phyloP scores from a whole-genome alignment of 2,113 vertebrate genomes.

The Malurus alboscapulatus region DNA sequence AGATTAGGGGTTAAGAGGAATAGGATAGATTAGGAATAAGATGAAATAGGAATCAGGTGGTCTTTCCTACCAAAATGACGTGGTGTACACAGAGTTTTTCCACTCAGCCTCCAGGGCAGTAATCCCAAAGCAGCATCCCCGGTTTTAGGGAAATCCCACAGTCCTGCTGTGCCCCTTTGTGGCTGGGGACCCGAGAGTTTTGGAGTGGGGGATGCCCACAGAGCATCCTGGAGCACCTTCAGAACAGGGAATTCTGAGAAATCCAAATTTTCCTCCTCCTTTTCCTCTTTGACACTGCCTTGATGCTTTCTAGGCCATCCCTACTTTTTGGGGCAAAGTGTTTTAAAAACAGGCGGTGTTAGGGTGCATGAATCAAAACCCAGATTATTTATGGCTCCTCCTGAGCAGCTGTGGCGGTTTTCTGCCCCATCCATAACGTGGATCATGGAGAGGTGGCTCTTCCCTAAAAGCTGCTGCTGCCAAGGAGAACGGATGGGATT shows the following conservation, averaged over 20 bases:
- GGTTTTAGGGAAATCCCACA: background rate
- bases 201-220: background rate
- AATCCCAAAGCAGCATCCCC: background rate
- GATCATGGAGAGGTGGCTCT: constrained; percentile 26
- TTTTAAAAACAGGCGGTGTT: background rate
- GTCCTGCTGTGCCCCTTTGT: background rate
- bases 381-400: background rate
- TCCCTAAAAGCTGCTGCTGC: background rate
- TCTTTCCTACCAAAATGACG: background rate
- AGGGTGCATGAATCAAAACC: background rate
- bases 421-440: background rate
- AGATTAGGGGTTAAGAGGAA: background rate
- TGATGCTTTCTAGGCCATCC: background rate
- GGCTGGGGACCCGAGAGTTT: background rate
- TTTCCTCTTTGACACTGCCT: background rate
- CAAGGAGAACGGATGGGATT: background rate
- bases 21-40: background rate
- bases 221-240: background rate
- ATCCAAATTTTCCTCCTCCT: background rate
- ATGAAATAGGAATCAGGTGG: background rate
- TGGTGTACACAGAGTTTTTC: background rate
- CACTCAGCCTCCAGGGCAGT: background rate
- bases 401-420: background rate
- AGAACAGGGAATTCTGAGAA: background rate
- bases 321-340: background rate